A percentile compares a stretch with the other conserved stretches of the same genome.
phyloP scores from a whole-genome alignment of 2,113 vertebrate genomes.

The Phocoena sinus region DNA sequence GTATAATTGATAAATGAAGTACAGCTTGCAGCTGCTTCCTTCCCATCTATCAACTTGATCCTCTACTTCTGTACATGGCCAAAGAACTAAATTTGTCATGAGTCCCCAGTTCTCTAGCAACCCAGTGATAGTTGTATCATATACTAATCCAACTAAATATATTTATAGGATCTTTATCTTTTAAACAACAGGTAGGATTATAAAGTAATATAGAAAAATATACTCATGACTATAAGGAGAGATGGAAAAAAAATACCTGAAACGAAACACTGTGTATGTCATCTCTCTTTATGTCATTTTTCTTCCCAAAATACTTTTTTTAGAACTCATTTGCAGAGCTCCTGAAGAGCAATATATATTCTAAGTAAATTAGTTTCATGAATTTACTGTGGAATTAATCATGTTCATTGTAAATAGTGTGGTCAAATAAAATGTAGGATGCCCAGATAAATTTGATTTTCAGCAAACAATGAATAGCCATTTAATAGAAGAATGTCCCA shows the following conservation, averaged over 20 bases:
- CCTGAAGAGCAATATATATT: neutral
- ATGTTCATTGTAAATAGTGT: neutral
- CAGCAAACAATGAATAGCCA: neutral
- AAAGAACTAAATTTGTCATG: conserved; percentile 45
- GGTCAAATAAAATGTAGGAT: neutral
- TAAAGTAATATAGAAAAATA: neutral
- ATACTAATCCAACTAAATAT: neutral
- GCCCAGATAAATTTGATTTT: neutral
- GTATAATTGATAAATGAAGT: conserved; percentile 63
- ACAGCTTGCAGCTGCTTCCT: conserved; percentile 45
- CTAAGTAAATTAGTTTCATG: neutral
- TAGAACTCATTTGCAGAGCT: neutral
- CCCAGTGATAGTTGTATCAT: neutral
- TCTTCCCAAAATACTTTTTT: neutral
- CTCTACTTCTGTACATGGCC: neutral
- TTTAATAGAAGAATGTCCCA: neutral
- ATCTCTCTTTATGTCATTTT: neutral
- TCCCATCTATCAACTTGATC: conserved; percentile 17
- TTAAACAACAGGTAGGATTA: neutral
- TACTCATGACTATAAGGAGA: neutral
- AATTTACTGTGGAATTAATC: neutral
- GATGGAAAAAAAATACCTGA: neutral
- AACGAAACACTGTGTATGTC: neutral
- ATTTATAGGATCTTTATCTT: neutral
- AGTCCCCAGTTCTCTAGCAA: neutral